Evolutionary conservation across 2,888 invertebrate genomes (phyloP).

Genomic region (Drosophila ezoana): DNA sequence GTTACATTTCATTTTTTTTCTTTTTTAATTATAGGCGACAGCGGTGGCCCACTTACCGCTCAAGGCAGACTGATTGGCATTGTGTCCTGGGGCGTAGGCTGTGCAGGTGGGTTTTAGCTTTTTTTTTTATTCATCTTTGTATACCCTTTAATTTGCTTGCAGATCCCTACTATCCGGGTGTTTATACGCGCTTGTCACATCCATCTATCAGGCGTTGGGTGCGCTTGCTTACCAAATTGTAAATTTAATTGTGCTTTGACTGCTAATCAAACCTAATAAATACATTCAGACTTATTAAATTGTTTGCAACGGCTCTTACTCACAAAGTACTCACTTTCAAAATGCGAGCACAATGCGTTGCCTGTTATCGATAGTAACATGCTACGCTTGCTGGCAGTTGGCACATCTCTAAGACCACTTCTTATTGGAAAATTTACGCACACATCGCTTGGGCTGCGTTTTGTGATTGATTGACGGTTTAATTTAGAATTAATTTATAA

Average conservation of each 20-base stretch:
- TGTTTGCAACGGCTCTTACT: background rate
- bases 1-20: background rate
- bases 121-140: background rate
- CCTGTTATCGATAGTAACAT: constrained; percentile 39
- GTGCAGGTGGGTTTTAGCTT: constrained; percentile 58
- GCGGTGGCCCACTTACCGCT: constrained; percentile 80
- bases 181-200: constrained; percentile 80
- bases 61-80: constrained; percentile 79
- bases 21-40: constrained; percentile 63
- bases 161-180: constrained; percentile 82
- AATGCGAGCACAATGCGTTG: constrained; percentile 13
- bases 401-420: constrained; percentile 36
- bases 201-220: constrained; percentile 81
- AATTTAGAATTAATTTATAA: constrained; percentile 6
- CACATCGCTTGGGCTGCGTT: constrained; percentile 33
- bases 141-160: background rate
- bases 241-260: constrained; percentile 26
- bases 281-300: background rate
- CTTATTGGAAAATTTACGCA: constrained; percentile 55
- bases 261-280: constrained; percentile 8
- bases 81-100: constrained; percentile 83
- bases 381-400: background rate
- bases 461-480: constrained; percentile 35
- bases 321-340: constrained; percentile 17
- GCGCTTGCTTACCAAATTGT: constrained; percentile 75